Percentiles rank a stretch among this genome's conserved stretches.
Evolutionary conservation across 1,140 invertebrate species (phyloP).

Genomic region (Dreissena polymorpha): DNA sequence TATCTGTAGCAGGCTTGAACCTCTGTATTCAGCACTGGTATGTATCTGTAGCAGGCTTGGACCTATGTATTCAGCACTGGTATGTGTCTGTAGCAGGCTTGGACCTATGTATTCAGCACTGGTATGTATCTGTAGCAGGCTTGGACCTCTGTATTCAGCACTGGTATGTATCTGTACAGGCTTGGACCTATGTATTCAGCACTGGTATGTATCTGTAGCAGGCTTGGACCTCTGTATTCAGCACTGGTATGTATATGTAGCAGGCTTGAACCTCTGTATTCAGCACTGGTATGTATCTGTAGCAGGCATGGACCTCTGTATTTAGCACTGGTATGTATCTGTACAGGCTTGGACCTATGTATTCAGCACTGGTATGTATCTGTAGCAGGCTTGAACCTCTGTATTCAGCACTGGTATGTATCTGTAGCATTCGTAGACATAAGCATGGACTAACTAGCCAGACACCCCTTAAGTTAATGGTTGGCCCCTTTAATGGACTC

Average conservation of each 20-base stretch:
- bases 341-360: conserved; percentile 87
- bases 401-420: conserved; percentile 85
- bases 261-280: conserved; percentile 89
- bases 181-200: conserved; percentile 90
- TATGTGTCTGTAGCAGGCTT: conserved; percentile 81
- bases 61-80: conserved; percentile 88
- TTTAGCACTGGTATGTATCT: conserved; percentile 83
- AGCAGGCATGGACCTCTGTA: conserved; percentile 88
- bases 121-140: conserved; percentile 79
- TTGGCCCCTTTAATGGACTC: too few relatives aligned
- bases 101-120: conserved; percentile 89
- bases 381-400: conserved; percentile 86
- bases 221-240: conserved; percentile 89
- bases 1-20: conserved; percentile 83
- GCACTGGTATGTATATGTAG: conserved; percentile 81
- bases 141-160: conserved; percentile 90
- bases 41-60: conserved; percentile 82
- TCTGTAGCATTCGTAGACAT: background rate
- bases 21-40: conserved; percentile 87
- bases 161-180: conserved; percentile 81
- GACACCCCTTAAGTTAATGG: too few relatives aligned
- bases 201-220: conserved; percentile 77
- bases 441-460: too few relatives aligned
- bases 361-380: conserved; percentile 83
- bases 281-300: conserved; percentile 82